Conservation (phyloP, 2,113 vertebrate genomes). For the Campylorhamphus procurvoides region DNA sequence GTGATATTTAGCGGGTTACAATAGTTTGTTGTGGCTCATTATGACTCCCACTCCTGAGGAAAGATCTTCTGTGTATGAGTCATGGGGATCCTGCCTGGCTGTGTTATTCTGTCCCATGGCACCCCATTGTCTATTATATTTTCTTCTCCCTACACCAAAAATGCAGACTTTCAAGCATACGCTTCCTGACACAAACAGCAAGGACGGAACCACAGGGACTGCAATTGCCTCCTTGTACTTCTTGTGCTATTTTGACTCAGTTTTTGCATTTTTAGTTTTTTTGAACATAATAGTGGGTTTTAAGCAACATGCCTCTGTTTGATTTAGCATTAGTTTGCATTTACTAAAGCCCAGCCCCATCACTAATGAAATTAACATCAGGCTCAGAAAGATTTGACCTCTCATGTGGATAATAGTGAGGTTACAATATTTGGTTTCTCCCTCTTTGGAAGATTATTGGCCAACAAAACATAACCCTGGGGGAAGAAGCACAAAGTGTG, state of each 20-base stretch:
- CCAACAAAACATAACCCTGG: not conserved
- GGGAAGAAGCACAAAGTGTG: not conserved
- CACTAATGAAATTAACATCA: not conserved
- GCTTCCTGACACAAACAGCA: not conserved
- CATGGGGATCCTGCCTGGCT: conserved; percentile 39
- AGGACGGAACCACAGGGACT: not conserved
- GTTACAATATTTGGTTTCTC: not conserved
- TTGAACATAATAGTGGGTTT: not conserved
- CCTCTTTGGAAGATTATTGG: not conserved
- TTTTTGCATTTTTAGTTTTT: not conserved
- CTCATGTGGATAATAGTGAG: rapidly evolving
- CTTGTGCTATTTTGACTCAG: not conserved
- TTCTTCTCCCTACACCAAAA: conserved; percentile 8
- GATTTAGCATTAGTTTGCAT: not conserved
- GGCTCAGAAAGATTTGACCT: not conserved
- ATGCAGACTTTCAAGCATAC: not conserved
- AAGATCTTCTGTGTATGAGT: conserved; percentile 66
- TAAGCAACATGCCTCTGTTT: not conserved
- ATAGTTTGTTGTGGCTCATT: conserved; percentile 59
- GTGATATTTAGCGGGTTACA: conserved; percentile 26
- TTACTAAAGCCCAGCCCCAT: not conserved
- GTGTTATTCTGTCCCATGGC: conserved; percentile 49
- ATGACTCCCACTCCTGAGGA: conserved; percentile 62
- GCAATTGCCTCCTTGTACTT: not conserved
- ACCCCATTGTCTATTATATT: conserved; percentile 63